Base-by-base conservation (phyloP, 30 jellyfish, hydroid and myxozoan genomes). In the Mastigias papua region DNA sequence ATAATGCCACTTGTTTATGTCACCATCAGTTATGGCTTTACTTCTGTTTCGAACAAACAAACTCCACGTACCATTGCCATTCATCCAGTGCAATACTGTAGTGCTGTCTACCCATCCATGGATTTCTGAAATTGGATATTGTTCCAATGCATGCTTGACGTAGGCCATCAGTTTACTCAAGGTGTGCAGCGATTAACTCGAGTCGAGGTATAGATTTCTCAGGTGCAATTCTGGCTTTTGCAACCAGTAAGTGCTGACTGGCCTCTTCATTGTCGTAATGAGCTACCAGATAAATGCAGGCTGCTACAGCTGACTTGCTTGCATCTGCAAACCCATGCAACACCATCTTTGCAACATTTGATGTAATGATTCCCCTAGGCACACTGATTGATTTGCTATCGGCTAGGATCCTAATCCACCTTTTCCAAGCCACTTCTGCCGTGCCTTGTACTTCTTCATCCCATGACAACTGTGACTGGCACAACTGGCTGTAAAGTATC, bases 91-190 rank as follows among this genome's bases (percentile, higher is more conserved):
- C 22, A 89, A 75, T 9, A 71, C 95, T n/a, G 79, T 68, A 13
- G 95, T 81, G 79, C 97, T 78, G 90, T 82, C 97, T 5, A 65
- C 51, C 95, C 97, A 89, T 9, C 82, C 86, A 30, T 54, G 58
- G 48, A 51, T 16, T 28, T 46, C 33, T 34, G 34, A 20, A 10
- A 89, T 58, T 17, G 34, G 50, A 28, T 16, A 71, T 28, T 26
- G 50, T 3, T 58, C 27, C 62, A 68, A 49, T 25, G 95, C 90
- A 9, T 20, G 22, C n/a, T 62, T 57, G 30, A 69, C 60, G 27
- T 88, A 63, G 42, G 66, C 81, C 63, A 80, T 37, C 37, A 65
- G 62, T 71, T 81, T 81, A 32, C 91, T 75, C 7, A 65, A 70
- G 66, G 69, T 89, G 34, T 13, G 81, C 95, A 0, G 95, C 91